Evolutionary conservation across 2,797 vertebrate genomes (phyloP), one percentile per base, ranked within the genome.

Genomic region (Apodemus agrarius): DNA sequence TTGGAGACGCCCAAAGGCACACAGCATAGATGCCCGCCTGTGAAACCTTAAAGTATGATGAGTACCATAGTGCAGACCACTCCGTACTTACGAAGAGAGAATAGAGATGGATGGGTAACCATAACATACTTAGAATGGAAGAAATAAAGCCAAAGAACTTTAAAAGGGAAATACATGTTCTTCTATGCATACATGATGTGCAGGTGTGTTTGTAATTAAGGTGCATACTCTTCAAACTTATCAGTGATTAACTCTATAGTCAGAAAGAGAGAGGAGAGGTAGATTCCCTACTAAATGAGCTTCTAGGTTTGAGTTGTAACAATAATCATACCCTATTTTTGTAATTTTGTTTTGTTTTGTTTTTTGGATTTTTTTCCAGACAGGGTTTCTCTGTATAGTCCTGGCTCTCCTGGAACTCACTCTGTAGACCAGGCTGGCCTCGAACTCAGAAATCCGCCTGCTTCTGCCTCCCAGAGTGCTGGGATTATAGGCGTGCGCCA

Each of bases 301-400:
- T 90, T 76, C 52, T 74, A 21, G 21, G 31, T 88, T 89, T 90
- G 90, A 91, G 69, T 85, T 89, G 89, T 74, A 24, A 78, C 24
- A 67, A 3, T 74, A 65, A 85, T 54, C 22, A n/a, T 16, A 9
- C 0, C 29, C 88, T 74, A 52, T 54, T 57, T 57, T 57, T 57
- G 54, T 57, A 57, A 57, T 57, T 57, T 92, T 88, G 17, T 40
- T n/a, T n/a, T n/a, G n/a, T n/a, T n/a, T n/a, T n/a, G n/a, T n/a
- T n/a, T n/a, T n/a, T n/a, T n/a, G n/a, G n/a, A n/a, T n/a, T n/a
- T n/a, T n/a, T n/a, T n/a, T n/a, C n/a, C n/a, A n/a, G n/a, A n/a
- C n/a, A n/a, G n/a, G n/a, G n/a, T n/a, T n/a, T n/a, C n/a, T n/a
- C n/a, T n/a, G n/a, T n/a, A n/a, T n/a, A n/a, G n/a, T n/a, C n/a